Conservation (phyloP, 2,888 invertebrate genomes). For the Drosophila maculinotata region DNA sequence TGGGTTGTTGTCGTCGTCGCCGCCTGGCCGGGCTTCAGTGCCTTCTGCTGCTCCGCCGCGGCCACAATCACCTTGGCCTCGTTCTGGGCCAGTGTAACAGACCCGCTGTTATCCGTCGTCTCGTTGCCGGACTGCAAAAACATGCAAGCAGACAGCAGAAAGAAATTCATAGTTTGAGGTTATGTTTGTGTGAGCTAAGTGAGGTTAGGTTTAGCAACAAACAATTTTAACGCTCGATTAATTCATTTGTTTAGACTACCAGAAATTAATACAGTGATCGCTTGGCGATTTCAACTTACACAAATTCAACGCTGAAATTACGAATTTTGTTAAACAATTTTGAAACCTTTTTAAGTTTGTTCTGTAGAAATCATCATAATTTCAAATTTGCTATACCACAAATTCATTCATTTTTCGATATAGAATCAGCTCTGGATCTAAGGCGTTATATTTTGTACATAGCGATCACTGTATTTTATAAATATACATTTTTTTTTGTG, state of each 20-base stretch:
- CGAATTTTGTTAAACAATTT: no score
- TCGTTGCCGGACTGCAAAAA: slow-evolving; percentile 60
- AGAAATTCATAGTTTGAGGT: slow-evolving; percentile 2
- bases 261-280: no score
- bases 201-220: no score
- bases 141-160: slow-evolving; percentile 4
- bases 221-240: background rate
- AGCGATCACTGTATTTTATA: background rate
- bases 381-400: no score
- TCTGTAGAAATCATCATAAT: no score
- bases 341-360: no score
- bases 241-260: no score
- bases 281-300: no score
- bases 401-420: no score
- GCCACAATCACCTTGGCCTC: slow-evolving; percentile 80
- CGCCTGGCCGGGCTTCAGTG: slow-evolving; percentile 74
- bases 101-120: slow-evolving; percentile 79
- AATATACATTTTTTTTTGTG: background rate
- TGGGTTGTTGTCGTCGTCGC: slow-evolving; percentile 60
- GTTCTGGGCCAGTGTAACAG: slow-evolving; percentile 77
- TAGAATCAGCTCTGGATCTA: no score
- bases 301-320: no score
- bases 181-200: slow-evolving; percentile 1
- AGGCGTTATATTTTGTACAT: background rate
- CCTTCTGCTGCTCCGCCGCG: slow-evolving; percentile 73